These are phyloP conservation scores for Pangasius djambal DNA, from an alignment of 2,797 vertebrate genomes.

Conservation along the genomic window DNA sequence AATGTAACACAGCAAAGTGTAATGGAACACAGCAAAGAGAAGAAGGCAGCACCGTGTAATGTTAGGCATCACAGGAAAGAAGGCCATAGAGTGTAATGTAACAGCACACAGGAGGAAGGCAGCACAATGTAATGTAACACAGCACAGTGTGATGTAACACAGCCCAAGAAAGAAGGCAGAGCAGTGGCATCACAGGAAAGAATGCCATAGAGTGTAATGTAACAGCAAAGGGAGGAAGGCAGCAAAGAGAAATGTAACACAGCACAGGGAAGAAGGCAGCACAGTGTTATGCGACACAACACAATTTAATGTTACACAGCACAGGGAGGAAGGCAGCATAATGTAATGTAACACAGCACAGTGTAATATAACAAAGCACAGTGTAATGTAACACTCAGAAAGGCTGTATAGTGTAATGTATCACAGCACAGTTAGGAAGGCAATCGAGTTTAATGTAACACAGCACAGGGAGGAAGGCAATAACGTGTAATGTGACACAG, in stretches of 20 bases:
- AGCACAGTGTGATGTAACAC: background rate
- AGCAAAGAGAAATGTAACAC: background rate
- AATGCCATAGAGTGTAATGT: background rate
- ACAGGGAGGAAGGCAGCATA: background rate
- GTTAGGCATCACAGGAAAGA: background rate
- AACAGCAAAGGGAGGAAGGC: too few relatives aligned
- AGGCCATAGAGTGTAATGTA: background rate
- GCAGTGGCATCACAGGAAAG: background rate
- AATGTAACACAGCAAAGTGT: background rate
- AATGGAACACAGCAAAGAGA: background rate
- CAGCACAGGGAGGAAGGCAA: background rate
- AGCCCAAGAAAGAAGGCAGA: background rate
- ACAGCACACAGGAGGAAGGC: background rate
- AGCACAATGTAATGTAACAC: background rate
- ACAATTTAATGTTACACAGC: too few relatives aligned
- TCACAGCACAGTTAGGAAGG: background rate
- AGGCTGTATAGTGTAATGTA: background rate
- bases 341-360: background rate
- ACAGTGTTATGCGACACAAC: too few relatives aligned
- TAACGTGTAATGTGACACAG: background rate
- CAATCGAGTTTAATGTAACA: background rate
- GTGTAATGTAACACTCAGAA: background rate
- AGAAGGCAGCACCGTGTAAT: background rate
- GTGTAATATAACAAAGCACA: background rate
- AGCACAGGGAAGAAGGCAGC: background rate